Evolutionary conservation across 2,113 vertebrate species (phyloP), one percentile per base, ranked within the genome.

Genomic region (Cephalopterus ornatus): DNA sequence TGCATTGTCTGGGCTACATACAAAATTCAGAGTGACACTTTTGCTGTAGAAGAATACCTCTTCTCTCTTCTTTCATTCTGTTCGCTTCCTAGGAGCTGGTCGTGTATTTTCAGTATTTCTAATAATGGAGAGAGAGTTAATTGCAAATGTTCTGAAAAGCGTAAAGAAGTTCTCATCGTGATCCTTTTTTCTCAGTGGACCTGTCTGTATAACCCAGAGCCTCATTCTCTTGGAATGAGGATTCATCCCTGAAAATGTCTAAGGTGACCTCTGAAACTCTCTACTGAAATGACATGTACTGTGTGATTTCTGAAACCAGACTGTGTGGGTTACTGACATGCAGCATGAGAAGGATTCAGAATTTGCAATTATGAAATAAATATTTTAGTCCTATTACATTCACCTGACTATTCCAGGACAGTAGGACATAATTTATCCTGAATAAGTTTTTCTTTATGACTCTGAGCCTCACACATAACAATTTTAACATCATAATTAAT

Each of bases 201-300:
- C 30, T 68, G 33, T 11, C n/a, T 61, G 6, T 68, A 44, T 26
- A 75, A 67, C 1, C 27, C 52, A 75, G 49, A 35, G 11, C 9
- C 14, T 44, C 1, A 4, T 53, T 87, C 87, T 52, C 10, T 58
- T 81, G 53, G 35, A 94, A 78, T 5, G 4, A 35, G 12, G 15
- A 61, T 77, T 93, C 35, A 77, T 62, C 28, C 23, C 39, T 62
- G 35, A 1, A 2, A 73, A 71, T 6, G 4, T 42, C n/a, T 46
- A 72, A 56, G n/a, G 41, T 1, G 8, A 44, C 41, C n/a, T 82
- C 46, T 80, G 50, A 85, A 94, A 44, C 16, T 26, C 22, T 68
- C 5, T 24, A 46, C n/a, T 17, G 8, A 82, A 24, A 16, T n/a
- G 44, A 22, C 5, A 10, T 0, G 3, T 46, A 35, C 0, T 0